phyloP scores from a whole-genome alignment of 2,888 invertebrate genomes.

The Saturnia japonica region DNA sequence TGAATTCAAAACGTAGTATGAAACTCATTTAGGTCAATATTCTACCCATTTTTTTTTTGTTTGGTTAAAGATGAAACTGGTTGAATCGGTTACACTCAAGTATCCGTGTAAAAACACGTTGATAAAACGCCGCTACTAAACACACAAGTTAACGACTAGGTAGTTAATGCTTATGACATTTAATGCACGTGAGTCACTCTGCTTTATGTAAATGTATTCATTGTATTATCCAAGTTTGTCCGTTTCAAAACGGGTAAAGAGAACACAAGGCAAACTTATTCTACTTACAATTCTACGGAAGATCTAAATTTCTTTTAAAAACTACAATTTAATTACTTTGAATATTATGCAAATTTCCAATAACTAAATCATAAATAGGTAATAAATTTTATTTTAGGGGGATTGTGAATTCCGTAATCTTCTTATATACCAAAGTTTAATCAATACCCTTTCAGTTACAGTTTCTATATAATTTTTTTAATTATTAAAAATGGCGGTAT shows the following conservation, averaged over 20 bases:
- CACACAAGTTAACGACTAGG: slow-evolving; percentile 9
- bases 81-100: not conserved
- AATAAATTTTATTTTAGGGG: not conserved
- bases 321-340: not conserved
- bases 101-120: not conserved
- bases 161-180: slow-evolving; percentile 11
- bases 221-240: not conserved
- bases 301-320: not conserved
- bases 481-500: too few relatives aligned
- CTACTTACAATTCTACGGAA: slow-evolving; percentile 1
- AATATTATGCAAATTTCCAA: not conserved
- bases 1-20: not conserved
- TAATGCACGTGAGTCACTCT: slow-evolving; percentile 8
- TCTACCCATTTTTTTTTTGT: not conserved
- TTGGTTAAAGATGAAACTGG: not conserved
- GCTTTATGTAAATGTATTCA: slow-evolving; percentile 12
- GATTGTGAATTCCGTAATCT: not conserved
- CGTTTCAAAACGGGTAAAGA: slow-evolving; percentile 1
- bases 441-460: too few relatives aligned
- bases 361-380: too few relatives aligned
- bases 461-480: too few relatives aligned
- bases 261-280: not conserved
- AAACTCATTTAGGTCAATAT: not conserved
- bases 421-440: too few relatives aligned
- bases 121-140: not conserved